Percentiles rank a stretch among this genome's conserved stretches.
Conservation (phyloP, 2,888 invertebrate genomes). For the Gastrophysa polygoni region DNA sequence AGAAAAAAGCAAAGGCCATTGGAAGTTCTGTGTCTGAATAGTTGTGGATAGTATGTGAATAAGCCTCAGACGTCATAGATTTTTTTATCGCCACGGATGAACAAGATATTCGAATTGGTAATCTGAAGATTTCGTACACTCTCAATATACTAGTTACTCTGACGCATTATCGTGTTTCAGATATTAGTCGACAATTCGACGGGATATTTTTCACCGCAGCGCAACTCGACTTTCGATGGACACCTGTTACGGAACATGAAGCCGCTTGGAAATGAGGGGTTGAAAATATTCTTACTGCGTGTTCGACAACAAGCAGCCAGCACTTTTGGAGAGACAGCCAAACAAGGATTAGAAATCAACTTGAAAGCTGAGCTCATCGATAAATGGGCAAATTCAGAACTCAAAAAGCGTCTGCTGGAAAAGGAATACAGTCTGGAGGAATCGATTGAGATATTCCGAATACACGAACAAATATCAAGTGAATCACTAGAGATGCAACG, state of each 20-base stretch:
- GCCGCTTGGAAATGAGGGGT: constrained; percentile 41
- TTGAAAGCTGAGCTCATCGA: constrained; percentile 30
- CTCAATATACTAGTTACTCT: constrained; percentile 37
- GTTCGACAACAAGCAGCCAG: constrained; percentile 46
- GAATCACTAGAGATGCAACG: neutral
- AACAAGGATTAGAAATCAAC: constrained; percentile 36
- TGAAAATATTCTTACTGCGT: constrained; percentile 44
- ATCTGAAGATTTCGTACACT: too few species aligned
- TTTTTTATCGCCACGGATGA: too few species aligned
- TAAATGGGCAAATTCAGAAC: neutral
- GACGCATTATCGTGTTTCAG: constrained; percentile 37
- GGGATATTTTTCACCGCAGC: constrained; percentile 43
- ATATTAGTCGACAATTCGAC: constrained; percentile 38
- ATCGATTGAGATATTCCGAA: neutral
- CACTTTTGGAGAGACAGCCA: constrained; percentile 39
- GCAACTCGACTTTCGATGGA: constrained; percentile 46
- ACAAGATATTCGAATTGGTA: too few species aligned
- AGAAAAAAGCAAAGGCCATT: too few species aligned
- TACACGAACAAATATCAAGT: constrained; percentile 1
- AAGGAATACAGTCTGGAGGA: neutral
- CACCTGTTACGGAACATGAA: constrained; percentile 41
- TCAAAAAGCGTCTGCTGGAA: neutral
- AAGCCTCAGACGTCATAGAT: too few species aligned
- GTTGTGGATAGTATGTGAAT: too few species aligned
- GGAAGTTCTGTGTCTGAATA: too few species aligned